Evolutionary conservation across 37 sponge, comb jelly and placozoan genomes (phyloP).

Genomic region (Ianthella basta): DNA sequence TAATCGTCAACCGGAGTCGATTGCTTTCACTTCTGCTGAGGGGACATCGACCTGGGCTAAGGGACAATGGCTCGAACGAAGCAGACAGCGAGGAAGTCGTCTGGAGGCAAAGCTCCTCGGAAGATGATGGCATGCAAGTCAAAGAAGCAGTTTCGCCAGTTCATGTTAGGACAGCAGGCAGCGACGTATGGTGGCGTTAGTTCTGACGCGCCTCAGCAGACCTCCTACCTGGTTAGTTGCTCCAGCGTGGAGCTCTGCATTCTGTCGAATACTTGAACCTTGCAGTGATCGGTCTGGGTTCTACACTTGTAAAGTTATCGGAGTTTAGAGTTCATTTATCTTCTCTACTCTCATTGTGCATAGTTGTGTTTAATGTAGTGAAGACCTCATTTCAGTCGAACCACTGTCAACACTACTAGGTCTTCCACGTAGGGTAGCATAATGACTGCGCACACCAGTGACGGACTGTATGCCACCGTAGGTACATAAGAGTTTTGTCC

Average conservation of each 20-base stretch:
- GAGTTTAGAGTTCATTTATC: not conserved
- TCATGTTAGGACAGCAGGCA: slow-evolving; percentile 49
- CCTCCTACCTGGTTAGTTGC: slow-evolving; percentile 52
- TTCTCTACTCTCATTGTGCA: no score
- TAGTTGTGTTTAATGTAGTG: no score
- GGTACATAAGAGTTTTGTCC: no score
- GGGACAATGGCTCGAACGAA: slow-evolving; percentile 62
- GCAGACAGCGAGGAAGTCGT: slow-evolving; percentile 63
- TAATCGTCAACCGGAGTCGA: no score
- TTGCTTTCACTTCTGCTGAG: no score
- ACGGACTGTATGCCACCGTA: no score
- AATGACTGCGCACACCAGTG: no score
- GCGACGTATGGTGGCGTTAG: slow-evolving; percentile 17
- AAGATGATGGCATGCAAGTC: slow-evolving; percentile 32
- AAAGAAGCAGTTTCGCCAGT: slow-evolving; percentile 39
- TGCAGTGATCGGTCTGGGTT: not conserved
- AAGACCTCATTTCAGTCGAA: no score
- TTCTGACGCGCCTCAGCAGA: not conserved
- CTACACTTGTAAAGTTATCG: not conserved
- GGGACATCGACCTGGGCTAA: no score
- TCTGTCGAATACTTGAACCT: no score
- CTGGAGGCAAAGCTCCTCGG: slow-evolving; percentile 65
- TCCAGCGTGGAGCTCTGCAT: not conserved
- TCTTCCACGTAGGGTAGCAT: no score
- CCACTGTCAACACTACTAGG: no score